Conservation (phyloP, 37 sponge, comb jelly and placozoan species). For the Axinella damicornis region DNA sequence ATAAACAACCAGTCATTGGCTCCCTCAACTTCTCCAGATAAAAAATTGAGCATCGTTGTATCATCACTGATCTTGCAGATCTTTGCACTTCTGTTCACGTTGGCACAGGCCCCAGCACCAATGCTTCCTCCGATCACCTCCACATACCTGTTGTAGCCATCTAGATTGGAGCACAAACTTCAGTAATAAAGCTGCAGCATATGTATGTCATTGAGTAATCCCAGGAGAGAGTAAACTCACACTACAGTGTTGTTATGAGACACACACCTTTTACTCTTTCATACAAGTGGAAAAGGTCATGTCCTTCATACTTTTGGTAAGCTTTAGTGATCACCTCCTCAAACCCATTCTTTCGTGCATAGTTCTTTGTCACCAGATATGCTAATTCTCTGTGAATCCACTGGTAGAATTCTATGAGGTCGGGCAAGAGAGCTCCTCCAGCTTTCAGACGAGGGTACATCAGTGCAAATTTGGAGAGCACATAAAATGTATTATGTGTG, state of each 20-base stretch:
- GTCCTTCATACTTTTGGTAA: neutral
- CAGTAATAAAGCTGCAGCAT: too few species aligned
- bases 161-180: neutral
- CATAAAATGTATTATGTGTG: neutral
- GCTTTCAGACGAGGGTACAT: conserved; percentile 29
- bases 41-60: conserved; percentile 44
- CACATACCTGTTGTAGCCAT: conserved; percentile 68
- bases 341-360: conserved; percentile 8
- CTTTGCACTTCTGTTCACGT: conserved; percentile 39
- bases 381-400: conserved; percentile 70
- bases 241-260: too few species aligned
- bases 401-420: conserved; percentile 76
- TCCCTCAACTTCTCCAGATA: conserved; percentile 36
- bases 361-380: conserved; percentile 11
- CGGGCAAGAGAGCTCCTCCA: conserved; percentile 61
- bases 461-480: conserved; percentile 38
- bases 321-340: neutral
- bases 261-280: conserved; percentile 64
- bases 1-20: conserved; percentile 71
- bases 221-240: too few species aligned
- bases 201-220: too few species aligned
- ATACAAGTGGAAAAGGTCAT: conserved; percentile 30
- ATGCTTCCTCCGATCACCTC: conserved; percentile 66
- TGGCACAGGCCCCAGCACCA: conserved; percentile 70
- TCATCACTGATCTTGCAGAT: conserved; percentile 50